Evolutionary conservation across 2,113 vertebrate species (phyloP).

Genomic region (Corythoichthys haematopterus): DNA sequence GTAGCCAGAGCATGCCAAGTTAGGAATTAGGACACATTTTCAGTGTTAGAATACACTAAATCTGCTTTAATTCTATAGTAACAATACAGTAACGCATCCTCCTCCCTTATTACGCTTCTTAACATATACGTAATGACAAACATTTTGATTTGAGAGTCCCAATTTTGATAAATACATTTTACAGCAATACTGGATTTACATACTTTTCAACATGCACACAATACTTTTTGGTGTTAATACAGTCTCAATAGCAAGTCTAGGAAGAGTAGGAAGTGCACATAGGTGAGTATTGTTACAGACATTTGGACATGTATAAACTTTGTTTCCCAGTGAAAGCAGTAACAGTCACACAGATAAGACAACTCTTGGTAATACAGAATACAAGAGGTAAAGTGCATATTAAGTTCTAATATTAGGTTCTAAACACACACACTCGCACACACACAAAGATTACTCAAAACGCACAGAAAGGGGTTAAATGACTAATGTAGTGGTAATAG

Average conservation of each 20-base stretch:
- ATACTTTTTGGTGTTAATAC: constrained; percentile 65
- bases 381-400: constrained; percentile 48
- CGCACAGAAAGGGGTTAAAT: constrained; percentile 47
- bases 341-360: constrained; percentile 57
- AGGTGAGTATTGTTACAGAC: constrained; percentile 58
- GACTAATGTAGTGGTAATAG: constrained; percentile 3
- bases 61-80: constrained; percentile 72
- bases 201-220: constrained; percentile 71
- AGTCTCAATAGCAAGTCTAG: constrained; percentile 55
- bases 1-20: constrained; percentile 25
- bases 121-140: constrained; percentile 60
- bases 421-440: constrained; percentile 31
- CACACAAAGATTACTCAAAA: constrained; percentile 49
- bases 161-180: constrained; percentile 66
- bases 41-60: constrained; percentile 53
- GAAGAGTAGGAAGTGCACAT: constrained; percentile 56
- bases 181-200: constrained; percentile 64
- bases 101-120: constrained; percentile 35
- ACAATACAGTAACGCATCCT: constrained; percentile 60
- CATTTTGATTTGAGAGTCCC: constrained; percentile 43
- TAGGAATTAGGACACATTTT: constrained; percentile 70
- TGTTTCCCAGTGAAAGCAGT: constrained; percentile 40
- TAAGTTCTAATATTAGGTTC: not conserved
- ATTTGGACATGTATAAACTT: constrained; percentile 48
- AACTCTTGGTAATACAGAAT: constrained; percentile 58